Evolutionary conservation across 1,140 invertebrate species (phyloP), one percentile per base, ranked within the genome.

Genomic region (Macrocentrus cingulum): DNA sequence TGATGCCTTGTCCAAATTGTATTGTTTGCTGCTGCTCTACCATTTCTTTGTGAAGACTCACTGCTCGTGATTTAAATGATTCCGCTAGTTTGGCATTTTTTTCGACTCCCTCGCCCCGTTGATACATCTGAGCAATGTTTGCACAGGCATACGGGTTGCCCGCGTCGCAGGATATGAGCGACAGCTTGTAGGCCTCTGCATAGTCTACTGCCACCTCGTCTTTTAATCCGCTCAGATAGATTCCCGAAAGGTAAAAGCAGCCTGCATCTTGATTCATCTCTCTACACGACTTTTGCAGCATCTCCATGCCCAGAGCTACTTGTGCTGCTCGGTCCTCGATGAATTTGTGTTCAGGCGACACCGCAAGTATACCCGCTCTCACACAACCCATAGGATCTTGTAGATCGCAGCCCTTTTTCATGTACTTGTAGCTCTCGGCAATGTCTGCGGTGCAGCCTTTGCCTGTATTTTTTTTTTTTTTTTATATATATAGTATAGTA

Each of bases 81-180:
- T 89, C 83, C 0, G 91, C 87, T 63, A 91, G 70, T 54, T 86
- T 82, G 36, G 79, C 58, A 76, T 91, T 87, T 67, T 91, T 87
- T 46, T 87, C 83, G 0, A 86, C 87, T 1, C 92, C 88, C 50
- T 90, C 86, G 13, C 89, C 89, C 56, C 82, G 81, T 11, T 78
- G 77, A 70, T 93, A 92, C 90, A 94, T 92, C 64, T 89, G 84
- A 62, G 91, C 89, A 1, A 95, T 69, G 81, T 96, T 96, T 0
- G 86, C 87, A 81, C 94, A 97, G 1, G 91, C 90, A 69, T 89
- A 90, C 53, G 91, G 84, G 73, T 94, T 89, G 2, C 87, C 88
- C 7, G 88, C 70, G 61, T 94, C 87, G 74, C 94, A 97, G 0
- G 86, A 88, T 71, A 86, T 89, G 34, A 84, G 68, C 0, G 90